phyloP scores from a whole-genome alignment of 2,797 vertebrate species.

The Phalanger gymnotis region DNA sequence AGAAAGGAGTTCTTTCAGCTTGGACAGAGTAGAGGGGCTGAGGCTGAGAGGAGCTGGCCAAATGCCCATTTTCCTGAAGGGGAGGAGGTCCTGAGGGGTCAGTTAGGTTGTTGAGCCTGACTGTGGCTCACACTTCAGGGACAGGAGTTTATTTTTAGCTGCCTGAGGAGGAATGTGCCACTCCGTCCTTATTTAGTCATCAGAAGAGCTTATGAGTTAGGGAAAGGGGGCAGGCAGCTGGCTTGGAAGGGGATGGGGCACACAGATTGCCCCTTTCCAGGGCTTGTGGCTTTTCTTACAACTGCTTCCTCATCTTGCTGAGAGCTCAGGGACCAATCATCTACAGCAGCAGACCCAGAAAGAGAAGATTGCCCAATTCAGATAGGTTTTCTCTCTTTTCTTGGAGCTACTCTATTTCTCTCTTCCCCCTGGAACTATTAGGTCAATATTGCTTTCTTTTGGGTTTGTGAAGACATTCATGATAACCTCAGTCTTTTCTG shows the following conservation, averaged over 20 bases:
- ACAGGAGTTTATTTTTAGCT: constrained; percentile 85
- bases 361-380: constrained; percentile 16
- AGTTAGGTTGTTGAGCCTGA: constrained; percentile 59
- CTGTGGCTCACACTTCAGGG: constrained; percentile 7
- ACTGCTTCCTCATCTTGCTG: constrained; percentile 56
- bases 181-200: constrained; percentile 87
- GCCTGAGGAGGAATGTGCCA: constrained; percentile 59
- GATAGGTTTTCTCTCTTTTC: constrained; percentile 55
- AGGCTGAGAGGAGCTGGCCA: not conserved
- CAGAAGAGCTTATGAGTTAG: constrained; percentile 58
- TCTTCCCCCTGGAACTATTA: not conserved
- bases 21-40: no score
- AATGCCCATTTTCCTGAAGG: not conserved
- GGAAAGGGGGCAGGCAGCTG: constrained; percentile 54
- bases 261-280: constrained; percentile 48
- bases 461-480: not conserved
- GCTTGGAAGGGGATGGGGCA: constrained; percentile 37
- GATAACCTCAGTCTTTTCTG: not conserved
- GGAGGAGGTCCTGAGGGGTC: constrained; percentile 50
- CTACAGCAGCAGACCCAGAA: constrained; percentile 74
- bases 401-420: not conserved
- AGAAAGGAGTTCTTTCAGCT: accelerated
- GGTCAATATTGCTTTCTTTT: not conserved
- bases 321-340: constrained; percentile 67
- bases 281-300: constrained; percentile 55